These are phyloP conservation scores for Drosophila parthenogenetica DNA, from an alignment of 2,888 invertebrate species.

Conservation along the genomic window DNA sequence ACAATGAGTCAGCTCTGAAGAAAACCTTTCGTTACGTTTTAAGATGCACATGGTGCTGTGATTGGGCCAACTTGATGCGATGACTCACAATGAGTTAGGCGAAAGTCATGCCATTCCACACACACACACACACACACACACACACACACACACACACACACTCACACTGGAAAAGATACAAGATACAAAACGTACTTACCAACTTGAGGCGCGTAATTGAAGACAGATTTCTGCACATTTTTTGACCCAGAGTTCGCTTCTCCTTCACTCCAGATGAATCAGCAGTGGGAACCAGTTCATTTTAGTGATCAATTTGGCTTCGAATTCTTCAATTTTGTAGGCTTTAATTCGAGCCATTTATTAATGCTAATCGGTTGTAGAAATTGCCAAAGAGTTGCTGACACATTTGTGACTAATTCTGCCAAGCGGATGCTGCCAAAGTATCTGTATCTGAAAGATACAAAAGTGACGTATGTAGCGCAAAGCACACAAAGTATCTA, in stretches of 20 bases:
- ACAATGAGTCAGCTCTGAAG: slow-evolving; percentile 50
- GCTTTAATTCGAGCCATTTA: slow-evolving; percentile 42
- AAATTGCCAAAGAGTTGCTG: slow-evolving; percentile 39
- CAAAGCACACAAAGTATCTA: slow-evolving; percentile 20
- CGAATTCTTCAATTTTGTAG: slow-evolving; percentile 11
- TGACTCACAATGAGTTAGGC: slow-evolving; percentile 61
- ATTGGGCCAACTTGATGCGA: slow-evolving; percentile 37
- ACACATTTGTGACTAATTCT: slow-evolving; percentile 66
- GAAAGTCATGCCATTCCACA: slow-evolving; percentile 63
- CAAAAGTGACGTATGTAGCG: slow-evolving; percentile 26
- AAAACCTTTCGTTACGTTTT: slow-evolving; percentile 49
- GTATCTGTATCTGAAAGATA: slow-evolving; percentile 41
- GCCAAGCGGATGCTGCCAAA: slow-evolving; percentile 53
- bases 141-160: neutral
- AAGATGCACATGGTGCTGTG: slow-evolving; percentile 35
- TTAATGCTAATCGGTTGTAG: slow-evolving; percentile 45
- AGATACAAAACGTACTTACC: slow-evolving; percentile 30
- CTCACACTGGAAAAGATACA: slow-evolving; percentile 10
- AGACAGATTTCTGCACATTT: slow-evolving; percentile 38
- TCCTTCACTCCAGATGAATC: slow-evolving; percentile 33
- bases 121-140: slow-evolving; percentile 17
- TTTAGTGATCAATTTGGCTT: neutral
- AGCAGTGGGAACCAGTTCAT: slow-evolving; percentile 22
- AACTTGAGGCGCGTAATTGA: slow-evolving; percentile 43
- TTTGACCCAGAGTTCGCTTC: neutral